These are phyloP conservation scores for Diabrotica balteata DNA, from an alignment of 2,888 invertebrate species.

Conservation along the genomic window DNA sequence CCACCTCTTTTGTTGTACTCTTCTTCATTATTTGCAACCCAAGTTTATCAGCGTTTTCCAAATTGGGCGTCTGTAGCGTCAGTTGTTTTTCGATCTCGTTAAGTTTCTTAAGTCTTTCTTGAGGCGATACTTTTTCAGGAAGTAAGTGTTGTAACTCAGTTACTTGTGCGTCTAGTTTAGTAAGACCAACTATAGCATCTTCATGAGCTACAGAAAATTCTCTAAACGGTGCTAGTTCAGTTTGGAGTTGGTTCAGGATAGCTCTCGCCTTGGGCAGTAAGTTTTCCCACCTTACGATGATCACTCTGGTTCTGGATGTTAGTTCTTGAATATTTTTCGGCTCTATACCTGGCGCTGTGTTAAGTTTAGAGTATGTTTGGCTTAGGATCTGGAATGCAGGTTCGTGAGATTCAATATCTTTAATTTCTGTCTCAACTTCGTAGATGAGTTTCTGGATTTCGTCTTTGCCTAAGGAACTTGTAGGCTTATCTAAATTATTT, in stretches of 20 bases:
- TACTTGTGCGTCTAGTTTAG: conserved; percentile 75
- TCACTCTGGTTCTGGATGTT: conserved; percentile 66
- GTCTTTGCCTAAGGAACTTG: conserved; percentile 65
- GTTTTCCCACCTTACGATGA: conserved; percentile 72
- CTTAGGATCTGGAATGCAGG: conserved; percentile 70
- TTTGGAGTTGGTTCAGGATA: conserved; percentile 66
- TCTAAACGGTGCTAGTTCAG: conserved; percentile 68
- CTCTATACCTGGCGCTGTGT: conserved; percentile 72
- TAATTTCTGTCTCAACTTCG: conserved; percentile 64
- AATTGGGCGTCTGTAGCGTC: conserved; percentile 61
- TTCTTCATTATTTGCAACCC: conserved; percentile 68
- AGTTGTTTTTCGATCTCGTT: conserved; percentile 67
- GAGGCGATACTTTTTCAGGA: conserved; percentile 57
- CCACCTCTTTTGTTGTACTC: conserved; percentile 65
- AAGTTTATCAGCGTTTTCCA: conserved; percentile 68
- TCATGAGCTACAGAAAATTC: conserved; percentile 77
- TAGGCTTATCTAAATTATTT: conserved; percentile 66
- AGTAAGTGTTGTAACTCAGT: conserved; percentile 73
- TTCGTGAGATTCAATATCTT: conserved; percentile 65
- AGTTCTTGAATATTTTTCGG: conserved; percentile 72
- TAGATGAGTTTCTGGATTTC: conserved; percentile 67
- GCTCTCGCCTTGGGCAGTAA: conserved; percentile 68
- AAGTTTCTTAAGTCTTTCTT: conserved; percentile 60
- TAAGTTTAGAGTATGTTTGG: conserved; percentile 73
- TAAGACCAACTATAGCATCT: conserved; percentile 73